Conservation (phyloP, 2,797 vertebrate genomes). For the Danio aesculapii region DNA sequence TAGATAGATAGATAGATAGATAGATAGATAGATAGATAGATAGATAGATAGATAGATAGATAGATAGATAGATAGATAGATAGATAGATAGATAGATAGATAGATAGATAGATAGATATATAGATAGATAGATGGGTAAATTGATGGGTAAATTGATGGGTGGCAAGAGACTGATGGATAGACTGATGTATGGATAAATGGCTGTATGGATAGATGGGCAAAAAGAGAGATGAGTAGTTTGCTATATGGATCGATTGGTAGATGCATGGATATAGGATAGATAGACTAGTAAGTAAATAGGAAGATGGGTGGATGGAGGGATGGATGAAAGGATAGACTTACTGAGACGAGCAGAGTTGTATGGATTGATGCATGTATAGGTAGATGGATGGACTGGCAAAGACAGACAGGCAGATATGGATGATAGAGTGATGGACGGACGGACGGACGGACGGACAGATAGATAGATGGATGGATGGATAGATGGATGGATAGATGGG, state of each 20-base stretch:
- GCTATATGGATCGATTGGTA: no score
- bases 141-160: no score
- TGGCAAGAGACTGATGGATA: no score
- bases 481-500: rapidly evolving
- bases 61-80: neutral
- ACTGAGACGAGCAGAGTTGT: neutral
- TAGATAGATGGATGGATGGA: rapidly evolving
- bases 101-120: neutral
- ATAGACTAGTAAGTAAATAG: no score
- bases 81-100: neutral
- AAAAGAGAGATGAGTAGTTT: no score
- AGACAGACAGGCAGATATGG: no score
- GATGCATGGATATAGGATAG: no score
- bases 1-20: no score
- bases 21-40: neutral
- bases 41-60: neutral
- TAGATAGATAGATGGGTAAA: neutral
- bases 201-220: no score
- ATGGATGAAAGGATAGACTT: rapidly evolving
- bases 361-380: rapidly evolving
- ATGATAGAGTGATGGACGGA: neutral
- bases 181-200: neutral
- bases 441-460: rapidly evolving
- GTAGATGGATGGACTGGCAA: no score
- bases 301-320: no score